Conservation (phyloP, 2,113 vertebrate genomes). For the Proterorhinus semilunaris region DNA sequence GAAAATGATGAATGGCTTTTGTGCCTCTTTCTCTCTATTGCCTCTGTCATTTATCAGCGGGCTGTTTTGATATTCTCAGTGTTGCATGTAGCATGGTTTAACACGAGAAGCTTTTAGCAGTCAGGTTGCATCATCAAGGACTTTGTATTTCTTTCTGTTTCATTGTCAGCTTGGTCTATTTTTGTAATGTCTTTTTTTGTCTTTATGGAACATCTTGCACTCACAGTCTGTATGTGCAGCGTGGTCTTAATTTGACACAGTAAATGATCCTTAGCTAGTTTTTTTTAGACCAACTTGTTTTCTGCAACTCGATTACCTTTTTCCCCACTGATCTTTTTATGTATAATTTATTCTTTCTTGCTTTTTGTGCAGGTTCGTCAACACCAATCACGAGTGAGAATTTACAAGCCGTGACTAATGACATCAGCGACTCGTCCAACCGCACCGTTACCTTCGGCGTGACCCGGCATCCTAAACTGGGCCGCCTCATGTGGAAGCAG, state of each 20-base stretch:
- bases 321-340: neutral
- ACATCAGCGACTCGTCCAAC: constrained; percentile 72
- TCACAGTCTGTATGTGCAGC: too few species aligned
- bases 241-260: constrained; percentile 50
- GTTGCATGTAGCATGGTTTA: constrained; percentile 26
- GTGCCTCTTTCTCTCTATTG: constrained; percentile 31
- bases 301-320: too few species aligned
- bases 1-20: constrained; percentile 37
- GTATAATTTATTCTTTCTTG: neutral
- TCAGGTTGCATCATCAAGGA: constrained; percentile 1
- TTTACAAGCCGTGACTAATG: constrained; percentile 84
- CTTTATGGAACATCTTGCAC: too few species aligned
- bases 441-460: constrained; percentile 80
- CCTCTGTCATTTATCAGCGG: constrained; percentile 39
- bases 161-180: neutral
- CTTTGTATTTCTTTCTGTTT: constrained; percentile 9
- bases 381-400: constrained; percentile 76
- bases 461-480: constrained; percentile 78
- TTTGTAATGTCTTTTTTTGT: neutral
- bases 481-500: constrained; percentile 76
- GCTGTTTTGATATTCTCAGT: constrained; percentile 23
- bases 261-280: constrained; percentile 30
- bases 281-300: too few species aligned
- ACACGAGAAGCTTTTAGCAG: constrained; percentile 14
- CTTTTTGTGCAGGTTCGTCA: constrained; percentile 72